Base-by-base conservation (phyloP, 2,113 vertebrate species). In the Cettia cetti region DNA sequence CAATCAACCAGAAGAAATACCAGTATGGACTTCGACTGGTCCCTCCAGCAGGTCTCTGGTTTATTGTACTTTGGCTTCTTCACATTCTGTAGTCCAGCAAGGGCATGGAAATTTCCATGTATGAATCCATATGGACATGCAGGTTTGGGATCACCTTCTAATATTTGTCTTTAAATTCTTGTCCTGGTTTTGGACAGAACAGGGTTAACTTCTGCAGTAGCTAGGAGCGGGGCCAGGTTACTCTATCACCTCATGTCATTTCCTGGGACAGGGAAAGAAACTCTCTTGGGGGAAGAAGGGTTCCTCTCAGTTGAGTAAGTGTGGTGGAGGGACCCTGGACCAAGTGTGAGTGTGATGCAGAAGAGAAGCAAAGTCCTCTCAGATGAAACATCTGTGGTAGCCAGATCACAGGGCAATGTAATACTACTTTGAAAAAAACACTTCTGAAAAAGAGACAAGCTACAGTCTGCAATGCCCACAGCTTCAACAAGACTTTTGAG, bases 1-100 rank as follows among this genome's bases (percentile, higher is more conserved):
- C 82, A 94, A 61, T 94, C 77, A 90, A 87, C 61, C 56, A 87
- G 33, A 85, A 31, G 66, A 86, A 96, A 94, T 23, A 83, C 3
- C 35, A 89, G 15, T 47, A 78, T 26, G 37, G 87, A 66, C 56
- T 82, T 92, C 2, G 7, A 59, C 2, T 86, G 40, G 33, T 86
- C 35, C 54, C 57, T 88, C 77, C 49, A 92, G 30, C 3, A 9
- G 14, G 21, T n/a, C 53, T 70, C 21, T 82, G 82, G 15, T 37
- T 95, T 78, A n/a, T 56, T 53, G 60, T 56, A 52, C 22, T 88
- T 86, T n/a, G 50, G 23, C 42, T 90, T 49, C 8, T 40, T 54
- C 28, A n/a, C 6, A 6, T 56, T 53, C 47, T 64, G 19, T 20
- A 56, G 24, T 28, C 21, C 30, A 44, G 6, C 20, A 64, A 75